Base-by-base conservation (phyloP, 2,888 invertebrate genomes). In the Himalopsyche japonica region DNA sequence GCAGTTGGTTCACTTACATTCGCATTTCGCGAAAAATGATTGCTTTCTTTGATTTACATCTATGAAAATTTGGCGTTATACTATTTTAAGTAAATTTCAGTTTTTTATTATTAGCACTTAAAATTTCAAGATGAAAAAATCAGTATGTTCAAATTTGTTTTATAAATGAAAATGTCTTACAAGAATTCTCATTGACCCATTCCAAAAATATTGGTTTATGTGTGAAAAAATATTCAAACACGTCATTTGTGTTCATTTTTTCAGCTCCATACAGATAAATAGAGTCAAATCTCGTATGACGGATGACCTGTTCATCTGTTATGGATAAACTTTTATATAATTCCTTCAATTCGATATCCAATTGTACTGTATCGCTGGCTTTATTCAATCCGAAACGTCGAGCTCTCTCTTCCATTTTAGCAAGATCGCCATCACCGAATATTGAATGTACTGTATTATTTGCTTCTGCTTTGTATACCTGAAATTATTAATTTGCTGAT, bases 151-250 rank as follows among this genome's bases (percentile, higher is more conserved):
- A 20, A 32, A 43, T 32, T 70, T 12, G 32, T 81, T 12, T 1
- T 15, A 24, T 20, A 57, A 20, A 30, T 34, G 37, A 81, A 78
- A 78, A 10, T 30, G 86, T 90, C 93, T 92, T 91, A 95, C 97
- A 97, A 88, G 95, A 95, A 87, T 93, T 91, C 89, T 96, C 95
- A 91, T 95, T 95, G 84, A 97, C 94, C 96, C 96, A 97, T 90
- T 97, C 97, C 80, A 97, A 92, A 12, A 94, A 94, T 15, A 94
- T 91, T n/a, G 97, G 96, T 81, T 94, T 94, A 89, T 95, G 96
- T 87, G 95, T 95, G 89, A 94, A 93, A 89, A 97, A 95, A 90
- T 97, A 97, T 87, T 94, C 93, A 89, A 97, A 95, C 80, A 97
- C 93, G 89, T 97, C 96, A 89, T 94, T 94, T 3, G 96, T 95